Evolutionary conservation across 2,888 invertebrate genomes (phyloP), one percentile per base, ranked within the genome.

Genomic region (Amaurobius ferox): DNA sequence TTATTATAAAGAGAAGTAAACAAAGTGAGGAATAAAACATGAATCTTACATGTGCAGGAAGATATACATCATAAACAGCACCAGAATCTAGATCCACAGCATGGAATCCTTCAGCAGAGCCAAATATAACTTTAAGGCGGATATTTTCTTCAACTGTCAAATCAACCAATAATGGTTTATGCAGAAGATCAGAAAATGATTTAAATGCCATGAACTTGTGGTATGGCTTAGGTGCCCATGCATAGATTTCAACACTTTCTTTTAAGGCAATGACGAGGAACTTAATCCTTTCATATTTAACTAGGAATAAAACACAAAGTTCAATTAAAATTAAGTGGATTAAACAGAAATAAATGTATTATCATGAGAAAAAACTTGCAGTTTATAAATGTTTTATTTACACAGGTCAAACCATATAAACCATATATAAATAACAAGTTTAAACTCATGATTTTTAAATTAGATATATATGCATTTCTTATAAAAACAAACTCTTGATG

Each of bases 121-220:
- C 99, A 92, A 99, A 99, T 91, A 99, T 96, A 90, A 99, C 99
- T 94, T 99, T 99, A 92, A 99, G 95, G 93, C 99, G 95, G 91
- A 98, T 98, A 91, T 98, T 98, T 93, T 99, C 99, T 93, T 99
- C 99, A 90, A 99, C 98, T 77, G 99, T 99, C 90, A 99, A 94
- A 93, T 99, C 99, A 89, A 99, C 99, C 92, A 99, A 93, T 89
- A 98, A 93, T 89, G 99, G 99, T 92, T 97, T 94, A 92, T 96
- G 95, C 91, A 93, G 91, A 86, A 94, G 91, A 81, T 93, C 93
- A 35, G 93, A 92, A 91, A 94, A 94, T 64, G 94, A 93, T 93
- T 99, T 99, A 93, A 99, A 99, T 90, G 99, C 98, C 99, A 99
- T 99, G 92, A 99, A 99, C 93, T 99, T 99, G 94, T 99, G 99